Base-by-base conservation (phyloP, 2,797 vertebrate species). In the Anguilla anguilla region DNA sequence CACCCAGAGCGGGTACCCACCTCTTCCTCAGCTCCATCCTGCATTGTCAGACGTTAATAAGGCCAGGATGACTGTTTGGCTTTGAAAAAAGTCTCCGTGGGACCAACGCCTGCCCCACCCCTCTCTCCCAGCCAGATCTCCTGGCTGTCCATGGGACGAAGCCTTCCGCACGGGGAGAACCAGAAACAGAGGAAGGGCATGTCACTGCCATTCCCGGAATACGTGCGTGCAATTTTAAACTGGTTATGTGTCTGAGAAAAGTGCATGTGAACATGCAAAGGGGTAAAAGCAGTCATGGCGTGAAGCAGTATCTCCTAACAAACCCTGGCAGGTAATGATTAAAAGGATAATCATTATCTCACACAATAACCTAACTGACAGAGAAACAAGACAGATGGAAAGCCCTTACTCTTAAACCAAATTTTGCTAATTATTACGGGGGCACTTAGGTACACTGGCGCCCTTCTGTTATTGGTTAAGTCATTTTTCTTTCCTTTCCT, bases 21-120 rank as follows among this genome's bases (percentile, higher is more conserved):
- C 88, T 89, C 90, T 93, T 95, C 91, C 92, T 88, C 77, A 85
- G 79, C 87, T 74, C 88, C 86, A 91, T 91, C 86, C 67, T 91
- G 87, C 90, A 91, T 85, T 91, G 90, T 91, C 86, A 85, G 15
- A 59, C 61, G 83, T 89, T 84, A 89, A 93, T 89, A 87, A 93
- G 90, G 89, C 82, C 89, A 87, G 81, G 61, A 25, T 5, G 81
- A 86, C 82, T 39, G 61, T 57, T 86, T 57, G 19, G 67, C 46
- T 35, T 72, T 55, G n/a, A 51, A 77, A 74, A 77, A 55, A 15
- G 28, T 31, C 15, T 28, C n/a, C 10, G 46, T 86, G 35, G 35
- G 77, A 43, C 39, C 17, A 46, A 53, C 49, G 85, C 10, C 67
- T 53, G 13, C n/a, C 35, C 9, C n/a, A 1, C n/a, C n/a, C n/a